Evolutionary conservation across 2,888 invertebrate species (phyloP), one percentile per base, ranked within the genome.

Genomic region (Metalampra italica): DNA sequence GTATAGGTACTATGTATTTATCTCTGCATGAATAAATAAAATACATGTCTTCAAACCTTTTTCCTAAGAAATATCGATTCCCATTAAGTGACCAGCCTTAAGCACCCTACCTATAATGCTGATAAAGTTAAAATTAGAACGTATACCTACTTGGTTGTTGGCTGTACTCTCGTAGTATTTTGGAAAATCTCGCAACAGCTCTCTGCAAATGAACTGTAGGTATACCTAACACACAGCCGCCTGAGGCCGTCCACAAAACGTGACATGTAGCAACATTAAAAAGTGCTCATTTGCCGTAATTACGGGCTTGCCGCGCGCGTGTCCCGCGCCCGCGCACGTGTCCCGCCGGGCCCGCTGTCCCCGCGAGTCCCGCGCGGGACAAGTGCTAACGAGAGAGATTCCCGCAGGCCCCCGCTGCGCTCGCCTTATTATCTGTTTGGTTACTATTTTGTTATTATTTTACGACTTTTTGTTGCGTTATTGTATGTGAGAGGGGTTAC

Each of bases 201-300:
- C n/a, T n/a, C n/a, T n/a, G n/a, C n/a, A n/a, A n/a, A n/a, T n/a
- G n/a, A n/a, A n/a, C n/a, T 22, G 22, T 22, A 2, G 5, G 22
- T 22, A 22, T 22, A 5, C 22, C 5, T 22, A 22, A 5, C 22
- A 22, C 22, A 2, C 22, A 22, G 5, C 22, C 22, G 36, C 36
- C 36, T 36, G n/a, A 11, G 36, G 36, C 9, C 14, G 7, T 9
- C 34, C 39, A 39, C 8, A 39, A 14, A 36, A 36, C 39, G 39
- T 39, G 39, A 39, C 15, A 39, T 14, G 14, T 5, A n/a, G 39
- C 39, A 14, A 39, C 39, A 13, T 7, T 39, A 43, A 32, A 47
- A 30, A 39, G 12, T n/a, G 13, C 59, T 64, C 63, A 63, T 68
- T 70, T 66, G 61, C 49, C 36, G 47, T 64, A 64, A 63, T 65